Evolutionary conservation across 1,140 invertebrate genomes (phyloP), one percentile per base, ranked within the genome.

Genomic region (Drosophila mojavensis): DNA sequence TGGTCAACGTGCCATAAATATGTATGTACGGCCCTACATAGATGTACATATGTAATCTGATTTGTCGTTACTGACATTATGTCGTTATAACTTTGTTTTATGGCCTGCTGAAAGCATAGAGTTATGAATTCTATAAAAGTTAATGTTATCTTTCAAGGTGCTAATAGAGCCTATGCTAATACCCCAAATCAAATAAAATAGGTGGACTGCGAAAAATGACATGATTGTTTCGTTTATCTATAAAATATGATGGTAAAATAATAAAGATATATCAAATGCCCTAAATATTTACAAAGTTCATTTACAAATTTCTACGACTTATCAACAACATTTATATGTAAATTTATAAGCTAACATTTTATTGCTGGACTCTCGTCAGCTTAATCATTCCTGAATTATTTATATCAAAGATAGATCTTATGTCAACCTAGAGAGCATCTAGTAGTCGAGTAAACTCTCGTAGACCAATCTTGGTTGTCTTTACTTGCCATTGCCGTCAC

Each of bases 121-220:
- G 7, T n/a, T 51, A 33, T 30, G 51, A 54, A 48, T 59, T 45
- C 39, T 17, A 47, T 33, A 45, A 26, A n/a, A 13, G 51, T 2
- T 39, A 65, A 17, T 62, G 10, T 60, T 71, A 59, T 76, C 55
- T 66, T 33, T 73, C 41, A 54, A 67, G 39, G 55, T 73, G 48
- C 47, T 54, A 60, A 67, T 39, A 47, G 24, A 33, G 20, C 20
- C 55, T 41, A 20, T 28, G 13, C 36, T 43, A 58, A 30, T n/a
- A 50, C 6, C 5, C 10, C 11, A 41, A 24, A n/a, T 3, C 13
- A 26, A n/a, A 41, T 20, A 56, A 39, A 10, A 5, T 11, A 30
- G n/a, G 6, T 41, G 36, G 13, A 17, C 7, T 54, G 15, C 26
- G 10, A 13, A 50, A 26, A 11, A 39, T 4, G 30, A 20, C 9